Evolutionary conservation across 2,797 vertebrate species (phyloP).

Genomic region (Octomys mimax): DNA sequence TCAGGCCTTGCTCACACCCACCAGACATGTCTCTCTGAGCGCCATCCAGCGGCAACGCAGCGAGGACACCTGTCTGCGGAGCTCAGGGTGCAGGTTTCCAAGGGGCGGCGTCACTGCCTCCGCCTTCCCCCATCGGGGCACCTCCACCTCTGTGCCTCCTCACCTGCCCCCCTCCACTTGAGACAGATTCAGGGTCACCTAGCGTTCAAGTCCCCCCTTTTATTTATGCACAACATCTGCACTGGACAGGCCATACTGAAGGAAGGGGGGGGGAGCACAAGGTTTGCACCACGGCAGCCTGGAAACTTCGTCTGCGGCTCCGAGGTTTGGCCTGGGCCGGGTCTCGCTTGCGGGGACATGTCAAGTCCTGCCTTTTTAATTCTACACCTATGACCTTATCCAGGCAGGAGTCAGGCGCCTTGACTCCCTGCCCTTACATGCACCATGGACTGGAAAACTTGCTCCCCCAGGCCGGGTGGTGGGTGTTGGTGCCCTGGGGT

Average conservation of each 20-base stretch:
- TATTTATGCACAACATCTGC: slow-evolving; percentile 94
- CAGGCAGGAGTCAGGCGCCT: slow-evolving; percentile 59
- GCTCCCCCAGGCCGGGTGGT: background rate
- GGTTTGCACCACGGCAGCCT: slow-evolving; percentile 92
- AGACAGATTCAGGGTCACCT: slow-evolving; percentile 85
- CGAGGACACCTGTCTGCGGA: background rate
- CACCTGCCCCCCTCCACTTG: background rate
- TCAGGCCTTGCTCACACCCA: background rate
- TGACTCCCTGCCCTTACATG: slow-evolving; percentile 66
- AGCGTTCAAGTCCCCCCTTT: slow-evolving; percentile 86
- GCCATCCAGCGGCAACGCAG: slow-evolving; percentile 71
- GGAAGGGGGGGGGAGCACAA: slow-evolving; percentile 81
- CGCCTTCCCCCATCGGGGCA: background rate
- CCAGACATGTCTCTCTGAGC: slow-evolving; percentile 15
- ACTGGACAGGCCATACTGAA: slow-evolving; percentile 76
- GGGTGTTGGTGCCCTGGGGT: background rate
- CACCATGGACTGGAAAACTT: slow-evolving; percentile 18
- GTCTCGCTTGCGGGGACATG: slow-evolving; percentile 85
- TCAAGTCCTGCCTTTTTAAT: slow-evolving; percentile 82
- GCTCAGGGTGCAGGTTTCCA: background rate
- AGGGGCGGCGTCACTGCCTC: background rate
- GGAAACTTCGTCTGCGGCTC: slow-evolving; percentile 89
- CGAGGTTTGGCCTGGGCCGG: slow-evolving; percentile 90
- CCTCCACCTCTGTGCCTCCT: background rate
- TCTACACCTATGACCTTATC: slow-evolving; percentile 70